A percentile compares a stretch with the other conserved stretches of the same genome.
Conservation (phyloP, 2,888 invertebrate genomes). For the Pristionchus japonicus region DNA sequence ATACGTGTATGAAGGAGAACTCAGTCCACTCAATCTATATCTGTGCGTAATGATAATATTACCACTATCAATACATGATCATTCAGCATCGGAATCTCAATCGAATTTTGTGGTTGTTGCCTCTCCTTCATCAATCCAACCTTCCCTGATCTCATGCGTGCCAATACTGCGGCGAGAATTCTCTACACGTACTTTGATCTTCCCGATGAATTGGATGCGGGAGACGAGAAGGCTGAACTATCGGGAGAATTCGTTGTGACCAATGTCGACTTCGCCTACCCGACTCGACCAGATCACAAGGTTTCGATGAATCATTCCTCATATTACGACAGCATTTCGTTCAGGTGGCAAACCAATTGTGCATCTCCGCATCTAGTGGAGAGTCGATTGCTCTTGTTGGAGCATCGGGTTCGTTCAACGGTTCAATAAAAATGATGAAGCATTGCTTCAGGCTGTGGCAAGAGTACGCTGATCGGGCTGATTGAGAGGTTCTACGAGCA, state of each 20-base stretch:
- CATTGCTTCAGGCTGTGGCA: slow-evolving; percentile 83
- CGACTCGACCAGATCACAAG: slow-evolving; percentile 84
- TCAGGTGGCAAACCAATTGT: slow-evolving; percentile 33
- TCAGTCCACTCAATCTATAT: not conserved
- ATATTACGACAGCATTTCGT: not conserved
- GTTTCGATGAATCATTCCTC: too few relatives aligned
- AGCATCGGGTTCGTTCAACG: slow-evolving; percentile 71
- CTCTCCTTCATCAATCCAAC: slow-evolving; percentile 17
- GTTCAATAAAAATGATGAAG: not conserved
- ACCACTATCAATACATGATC: not conserved
- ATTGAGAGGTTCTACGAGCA: slow-evolving; percentile 88
- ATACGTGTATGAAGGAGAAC: slow-evolving; percentile 6
- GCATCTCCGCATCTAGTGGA: slow-evolving; percentile 69
- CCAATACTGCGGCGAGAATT: slow-evolving; percentile 25
- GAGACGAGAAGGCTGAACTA: slow-evolving; percentile 6
- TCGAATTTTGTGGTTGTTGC: slow-evolving; percentile 28
- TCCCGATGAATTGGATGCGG: not conserved
- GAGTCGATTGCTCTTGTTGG: slow-evolving; percentile 77
- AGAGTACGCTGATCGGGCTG: slow-evolving; percentile 87
- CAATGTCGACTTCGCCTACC: slow-evolving; percentile 86
- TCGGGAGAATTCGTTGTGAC: slow-evolving; percentile 6
- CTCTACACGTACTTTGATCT: slow-evolving; percentile 41
- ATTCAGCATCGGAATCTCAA: slow-evolving; percentile 24
- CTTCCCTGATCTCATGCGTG: slow-evolving; percentile 33
- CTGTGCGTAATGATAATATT: not conserved